phyloP scores from a whole-genome alignment of 2,797 vertebrate genomes.

The Diceros bicornis region DNA sequence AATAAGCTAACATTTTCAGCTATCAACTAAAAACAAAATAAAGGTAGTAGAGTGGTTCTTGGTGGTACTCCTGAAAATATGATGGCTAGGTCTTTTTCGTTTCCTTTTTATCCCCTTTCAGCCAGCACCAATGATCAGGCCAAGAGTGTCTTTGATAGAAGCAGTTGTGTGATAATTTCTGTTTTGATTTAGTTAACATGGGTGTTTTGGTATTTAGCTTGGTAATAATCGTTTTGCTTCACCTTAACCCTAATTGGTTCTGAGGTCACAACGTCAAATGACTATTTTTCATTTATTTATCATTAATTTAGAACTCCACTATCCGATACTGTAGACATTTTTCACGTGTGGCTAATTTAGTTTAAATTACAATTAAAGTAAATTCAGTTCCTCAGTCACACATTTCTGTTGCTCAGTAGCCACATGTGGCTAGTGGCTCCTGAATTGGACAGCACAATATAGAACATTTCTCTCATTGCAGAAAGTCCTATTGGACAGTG shows the following conservation, averaged over 20 bases:
- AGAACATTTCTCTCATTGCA: neutral
- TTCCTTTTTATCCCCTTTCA: neutral
- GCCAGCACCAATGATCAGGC: neutral
- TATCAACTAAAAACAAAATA: neutral
- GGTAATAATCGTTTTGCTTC: neutral
- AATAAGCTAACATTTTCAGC: conserved; percentile 19
- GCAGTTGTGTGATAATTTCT: neutral
- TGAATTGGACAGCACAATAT: neutral
- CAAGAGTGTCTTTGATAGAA: neutral
- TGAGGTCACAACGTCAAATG: neutral
- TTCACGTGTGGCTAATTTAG: neutral
- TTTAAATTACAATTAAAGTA: conserved; percentile 31
- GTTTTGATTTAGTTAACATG: conserved; percentile 37
- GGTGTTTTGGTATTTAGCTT: neutral
- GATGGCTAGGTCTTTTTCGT: neutral
- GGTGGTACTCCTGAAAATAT: neutral
- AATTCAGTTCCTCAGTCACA: conserved; percentile 30
- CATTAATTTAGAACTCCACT: neutral
- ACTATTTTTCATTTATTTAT: conserved; percentile 26
- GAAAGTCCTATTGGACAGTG: neutral
- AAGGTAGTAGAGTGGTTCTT: neutral
- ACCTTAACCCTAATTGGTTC: neutral
- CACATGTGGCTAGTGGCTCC: neutral
- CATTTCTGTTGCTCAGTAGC: neutral
- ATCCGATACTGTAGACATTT: neutral